Conservation (phyloP, 2,888 invertebrate genomes). For the Molorchus minor region DNA sequence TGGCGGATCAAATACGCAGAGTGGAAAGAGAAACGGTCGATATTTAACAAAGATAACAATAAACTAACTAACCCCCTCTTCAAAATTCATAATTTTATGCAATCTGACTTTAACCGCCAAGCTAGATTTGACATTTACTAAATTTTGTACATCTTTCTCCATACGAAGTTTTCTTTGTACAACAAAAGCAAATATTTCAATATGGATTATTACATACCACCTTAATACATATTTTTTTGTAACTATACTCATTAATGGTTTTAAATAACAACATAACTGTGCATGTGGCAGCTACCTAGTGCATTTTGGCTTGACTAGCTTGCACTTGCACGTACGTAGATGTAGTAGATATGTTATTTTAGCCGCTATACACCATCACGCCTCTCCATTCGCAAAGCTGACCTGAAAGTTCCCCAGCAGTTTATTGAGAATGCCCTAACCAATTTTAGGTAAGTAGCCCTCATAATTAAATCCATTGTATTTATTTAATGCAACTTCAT, state of each 20-base stretch:
- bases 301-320: slow-evolving; percentile 23
- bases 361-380: slow-evolving; percentile 87
- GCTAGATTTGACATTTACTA: not conserved
- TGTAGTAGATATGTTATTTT: slow-evolving; percentile 62
- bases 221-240: too few species aligned
- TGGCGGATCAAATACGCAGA: too few species aligned
- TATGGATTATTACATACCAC: too few species aligned
- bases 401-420: slow-evolving; percentile 80
- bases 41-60: too few species aligned
- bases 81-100: too few species aligned
- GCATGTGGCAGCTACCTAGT: slow-evolving; percentile 33
- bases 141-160: too few species aligned
- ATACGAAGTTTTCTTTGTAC: too few species aligned
- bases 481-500: not conserved
- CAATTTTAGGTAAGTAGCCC: slow-evolving; percentile 75
- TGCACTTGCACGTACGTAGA: slow-evolving; percentile 27
- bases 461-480: not conserved
- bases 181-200: too few species aligned
- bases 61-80: too few species aligned
- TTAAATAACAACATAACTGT: slow-evolving; percentile 9
- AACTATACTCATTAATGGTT: slow-evolving; percentile 2
- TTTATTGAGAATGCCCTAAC: slow-evolving; percentile 77
- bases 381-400: slow-evolving; percentile 82
- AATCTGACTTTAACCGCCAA: not conserved
- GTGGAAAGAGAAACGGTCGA: too few species aligned